Evolutionary conservation across 2,888 invertebrate species (phyloP), one percentile per base, ranked within the genome.

Genomic region (Helobdella robusta): DNA sequence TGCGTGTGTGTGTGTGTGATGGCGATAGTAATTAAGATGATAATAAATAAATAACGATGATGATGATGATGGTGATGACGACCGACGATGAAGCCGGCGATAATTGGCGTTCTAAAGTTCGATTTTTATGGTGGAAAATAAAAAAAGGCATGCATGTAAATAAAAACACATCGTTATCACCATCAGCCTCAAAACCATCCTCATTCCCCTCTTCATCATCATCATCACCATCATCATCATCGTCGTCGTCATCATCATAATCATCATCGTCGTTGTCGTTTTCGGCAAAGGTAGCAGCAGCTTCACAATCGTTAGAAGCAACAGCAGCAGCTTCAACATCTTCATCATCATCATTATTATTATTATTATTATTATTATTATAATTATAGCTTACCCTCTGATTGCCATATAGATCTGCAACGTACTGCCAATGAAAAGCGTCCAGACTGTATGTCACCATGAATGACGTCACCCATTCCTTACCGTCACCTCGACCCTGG

Each of bases 401-500:
- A 71, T 81, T 81, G n/a, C 79, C 80, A 69, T 81, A 81, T 62
- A 78, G 76, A 70, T 82, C 81, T 2, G 77, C 75, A 36, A 81
- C 78, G 69, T 81, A 82, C 68, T 77, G 76, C 81, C 82, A 82
- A 69, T 81, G 79, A 72, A 78, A 81, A 25, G 81, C 82, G 74
- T 83, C 82, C 73, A 79, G 75, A 70, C 81, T 82, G 74, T 80
- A 81, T 11, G 82, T 81, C 5, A 83, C 73, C 73, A 79, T 78
- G 72, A 80, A 83, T 28, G 79, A 75, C 63, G 80, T 80, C 64
- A 83, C 82, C 82, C 82, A 82, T 70, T 82, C 81, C 30, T 77
- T 74, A 32, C 81, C 80, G 70, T 82, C 82, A 8, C 81, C 82
- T 11, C 82, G 75, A 2, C 83, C 81, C 68, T 82, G 82, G 15